These are phyloP conservation scores for Orientallactaga bullata DNA, from an alignment of 2,113 vertebrate species.

Conservation along the genomic window DNA sequence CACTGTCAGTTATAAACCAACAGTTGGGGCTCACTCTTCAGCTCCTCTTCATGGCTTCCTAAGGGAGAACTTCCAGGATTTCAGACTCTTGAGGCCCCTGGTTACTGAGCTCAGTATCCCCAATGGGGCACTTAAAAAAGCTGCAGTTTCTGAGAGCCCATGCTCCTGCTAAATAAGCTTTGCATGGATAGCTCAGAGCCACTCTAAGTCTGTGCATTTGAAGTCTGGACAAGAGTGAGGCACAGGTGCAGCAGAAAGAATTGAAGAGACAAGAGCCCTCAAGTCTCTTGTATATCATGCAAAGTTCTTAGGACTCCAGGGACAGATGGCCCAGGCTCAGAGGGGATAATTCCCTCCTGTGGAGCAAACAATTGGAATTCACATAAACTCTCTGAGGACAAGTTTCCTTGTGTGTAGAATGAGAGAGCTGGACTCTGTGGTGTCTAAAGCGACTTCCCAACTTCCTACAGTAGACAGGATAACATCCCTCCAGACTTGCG, in stretches of 20 bases:
- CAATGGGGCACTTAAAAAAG: fast-evolving
- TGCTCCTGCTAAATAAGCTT: background rate
- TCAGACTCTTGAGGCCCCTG: background rate
- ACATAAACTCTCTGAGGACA: background rate
- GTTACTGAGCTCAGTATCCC: background rate
- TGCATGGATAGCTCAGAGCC: background rate
- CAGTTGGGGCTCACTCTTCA: background rate
- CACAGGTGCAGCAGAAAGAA: background rate
- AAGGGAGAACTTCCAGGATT: slow-evolving; percentile 31
- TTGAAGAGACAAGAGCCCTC: background rate
- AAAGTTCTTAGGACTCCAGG: background rate
- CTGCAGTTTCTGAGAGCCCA: background rate
- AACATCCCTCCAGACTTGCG: background rate
- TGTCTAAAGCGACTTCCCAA: background rate
- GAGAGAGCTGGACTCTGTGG: background rate
- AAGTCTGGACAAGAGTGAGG: fast-evolving
- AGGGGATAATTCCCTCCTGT: background rate
- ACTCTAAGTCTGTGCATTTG: background rate
- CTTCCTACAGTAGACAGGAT: background rate
- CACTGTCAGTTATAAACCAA: background rate
- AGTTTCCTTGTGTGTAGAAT: background rate
- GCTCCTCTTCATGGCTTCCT: background rate
- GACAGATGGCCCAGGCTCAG: background rate
- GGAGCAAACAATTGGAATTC: slow-evolving; percentile 17
- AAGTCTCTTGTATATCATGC: background rate